Evolutionary conservation across 1,140 invertebrate genomes (phyloP).

Genomic region (Ceratosolen fusciceps): DNA sequence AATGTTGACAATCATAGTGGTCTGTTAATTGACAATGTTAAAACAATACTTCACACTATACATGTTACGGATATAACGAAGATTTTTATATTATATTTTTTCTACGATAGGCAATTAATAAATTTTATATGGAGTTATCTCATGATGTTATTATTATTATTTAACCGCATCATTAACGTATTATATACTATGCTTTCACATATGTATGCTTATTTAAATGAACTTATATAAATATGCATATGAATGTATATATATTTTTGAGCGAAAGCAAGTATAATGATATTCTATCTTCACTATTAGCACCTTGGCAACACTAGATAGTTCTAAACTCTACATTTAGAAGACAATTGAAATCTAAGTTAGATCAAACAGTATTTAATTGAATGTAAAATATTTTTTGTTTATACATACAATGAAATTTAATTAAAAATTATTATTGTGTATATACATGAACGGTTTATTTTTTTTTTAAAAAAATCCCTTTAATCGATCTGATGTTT

Average conservation of each 20-base stretch:
- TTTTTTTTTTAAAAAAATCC: slow-evolving; percentile 23
- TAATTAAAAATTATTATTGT: slow-evolving; percentile 39
- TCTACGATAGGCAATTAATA: slow-evolving; percentile 60
- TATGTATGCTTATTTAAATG: slow-evolving; percentile 51
- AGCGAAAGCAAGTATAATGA: slow-evolving; percentile 53
- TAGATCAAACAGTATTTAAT: slow-evolving; percentile 43
- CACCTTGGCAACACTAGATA: slow-evolving; percentile 64
- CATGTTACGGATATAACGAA: no score
- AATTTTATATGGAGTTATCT: slow-evolving; percentile 60
- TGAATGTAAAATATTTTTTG: slow-evolving; percentile 31
- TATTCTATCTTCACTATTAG: slow-evolving; percentile 57
- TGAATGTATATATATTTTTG: slow-evolving; percentile 51
- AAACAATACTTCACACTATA: no score
- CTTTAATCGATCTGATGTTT: slow-evolving; percentile 26
- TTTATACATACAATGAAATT: slow-evolving; percentile 62
- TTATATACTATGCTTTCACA: slow-evolving; percentile 46
- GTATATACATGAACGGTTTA: slow-evolving; percentile 28
- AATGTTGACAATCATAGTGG: no score
- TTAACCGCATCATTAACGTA: slow-evolving; percentile 57
- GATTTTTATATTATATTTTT: slow-evolving; percentile 56
- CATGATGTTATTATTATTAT: slow-evolving; percentile 59
- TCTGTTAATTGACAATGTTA: no score
- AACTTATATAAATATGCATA: slow-evolving; percentile 47
- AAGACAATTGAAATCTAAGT: slow-evolving; percentile 58
- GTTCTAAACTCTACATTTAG: slow-evolving; percentile 49